Evolutionary conservation across 2,888 invertebrate species (phyloP).

Genomic region (Scelioninae gen. 2): DNA sequence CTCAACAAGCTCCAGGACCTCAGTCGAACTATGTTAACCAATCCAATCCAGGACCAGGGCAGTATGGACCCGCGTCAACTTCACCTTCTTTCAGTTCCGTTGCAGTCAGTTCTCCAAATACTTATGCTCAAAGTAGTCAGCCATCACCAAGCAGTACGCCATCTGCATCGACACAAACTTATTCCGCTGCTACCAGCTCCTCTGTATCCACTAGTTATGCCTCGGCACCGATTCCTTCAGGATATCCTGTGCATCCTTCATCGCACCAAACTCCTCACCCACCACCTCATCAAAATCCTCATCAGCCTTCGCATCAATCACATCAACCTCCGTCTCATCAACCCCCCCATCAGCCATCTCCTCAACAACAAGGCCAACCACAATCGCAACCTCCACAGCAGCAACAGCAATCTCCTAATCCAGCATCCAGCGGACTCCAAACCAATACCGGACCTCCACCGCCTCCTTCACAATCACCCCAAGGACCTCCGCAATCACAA

Average conservation of each 20-base stretch:
- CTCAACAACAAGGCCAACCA: slow-evolving; percentile 75
- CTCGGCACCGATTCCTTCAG: slow-evolving; percentile 80
- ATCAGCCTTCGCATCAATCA: slow-evolving; percentile 76
- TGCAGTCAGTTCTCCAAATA: slow-evolving; percentile 70
- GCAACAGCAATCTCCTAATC: slow-evolving; percentile 76
- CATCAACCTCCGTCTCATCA: slow-evolving; percentile 71
- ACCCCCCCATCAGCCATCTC: slow-evolving; percentile 70
- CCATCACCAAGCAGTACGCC: slow-evolving; percentile 73
- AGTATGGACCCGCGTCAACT: slow-evolving; percentile 73
- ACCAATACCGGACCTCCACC: slow-evolving; percentile 73
- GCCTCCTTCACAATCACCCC: slow-evolving; percentile 71
- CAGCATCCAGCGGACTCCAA: slow-evolving; percentile 77
- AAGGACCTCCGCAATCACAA: slow-evolving; percentile 74
- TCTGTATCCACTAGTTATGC: slow-evolving; percentile 73
- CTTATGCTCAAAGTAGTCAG: slow-evolving; percentile 73
- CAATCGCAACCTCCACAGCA: slow-evolving; percentile 72
- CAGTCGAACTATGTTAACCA: slow-evolving; percentile 77
- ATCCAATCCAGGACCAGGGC: slow-evolving; percentile 75
- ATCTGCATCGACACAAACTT: slow-evolving; percentile 77
- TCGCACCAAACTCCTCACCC: slow-evolving; percentile 76
- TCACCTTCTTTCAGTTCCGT: slow-evolving; percentile 74
- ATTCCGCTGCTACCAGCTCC: slow-evolving; percentile 78
- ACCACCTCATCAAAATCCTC: slow-evolving; percentile 72
- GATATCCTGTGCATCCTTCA: slow-evolving; percentile 77
- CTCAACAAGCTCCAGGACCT: slow-evolving; percentile 78